A percentile compares a stretch with the other conserved stretches of the same genome.
Conservation (phyloP, 2,797 vertebrate genomes). For the Distichodus sexfasciatus region DNA sequence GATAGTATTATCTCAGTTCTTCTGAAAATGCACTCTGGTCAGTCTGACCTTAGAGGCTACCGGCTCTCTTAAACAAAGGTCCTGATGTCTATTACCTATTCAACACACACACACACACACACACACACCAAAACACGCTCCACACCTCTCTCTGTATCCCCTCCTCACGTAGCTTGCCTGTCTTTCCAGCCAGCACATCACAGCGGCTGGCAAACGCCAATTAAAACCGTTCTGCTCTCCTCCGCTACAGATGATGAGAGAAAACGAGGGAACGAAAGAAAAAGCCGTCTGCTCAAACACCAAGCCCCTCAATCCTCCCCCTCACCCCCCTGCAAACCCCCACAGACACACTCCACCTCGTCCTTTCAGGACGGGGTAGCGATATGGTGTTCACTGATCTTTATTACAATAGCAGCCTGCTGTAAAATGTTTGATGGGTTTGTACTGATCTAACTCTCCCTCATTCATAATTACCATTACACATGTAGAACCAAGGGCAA, state of each 20-base stretch:
- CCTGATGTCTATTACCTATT: not conserved
- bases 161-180: slow-evolving; percentile 61
- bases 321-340: not conserved
- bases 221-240: slow-evolving; percentile 72
- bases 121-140: slow-evolving; percentile 13
- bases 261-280: slow-evolving; percentile 60
- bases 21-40: slow-evolving; percentile 60
- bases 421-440: slow-evolving; percentile 83
- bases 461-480: slow-evolving; percentile 87
- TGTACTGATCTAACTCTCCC: slow-evolving; percentile 83
- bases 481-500: slow-evolving; percentile 87
- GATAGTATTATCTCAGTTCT: slow-evolving; percentile 68
- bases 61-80: not conserved
- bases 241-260: slow-evolving; percentile 59
- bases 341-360: slow-evolving; percentile 64
- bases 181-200: slow-evolving; percentile 69
- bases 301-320: slow-evolving; percentile 28
- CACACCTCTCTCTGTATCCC: slow-evolving; percentile 50
- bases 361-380: slow-evolving; percentile 73
- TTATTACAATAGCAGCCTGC: slow-evolving; percentile 82
- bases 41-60: slow-evolving; percentile 53
- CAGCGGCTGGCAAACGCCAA: slow-evolving; percentile 67
- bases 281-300: slow-evolving; percentile 62
- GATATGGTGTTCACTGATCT: slow-evolving; percentile 81
- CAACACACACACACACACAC: slow-evolving; percentile 4